phyloP scores from a whole-genome alignment of 2,797 vertebrate species.

The Alca torda region DNA sequence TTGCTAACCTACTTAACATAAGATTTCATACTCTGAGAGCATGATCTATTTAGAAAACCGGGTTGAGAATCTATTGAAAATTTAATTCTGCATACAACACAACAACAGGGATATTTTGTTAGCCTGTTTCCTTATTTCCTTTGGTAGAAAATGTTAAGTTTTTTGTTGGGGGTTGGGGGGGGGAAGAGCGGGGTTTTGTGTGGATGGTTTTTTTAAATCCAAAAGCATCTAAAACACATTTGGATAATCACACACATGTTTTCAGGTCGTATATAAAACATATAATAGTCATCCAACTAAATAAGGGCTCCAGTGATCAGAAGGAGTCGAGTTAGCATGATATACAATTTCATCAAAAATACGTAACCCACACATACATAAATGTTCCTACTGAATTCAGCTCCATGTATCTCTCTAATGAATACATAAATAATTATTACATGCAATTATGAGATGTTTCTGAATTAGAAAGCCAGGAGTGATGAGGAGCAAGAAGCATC shows the following conservation, averaged over 20 bases:
- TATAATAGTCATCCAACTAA: background rate
- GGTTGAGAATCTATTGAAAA: background rate
- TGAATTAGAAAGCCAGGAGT: background rate
- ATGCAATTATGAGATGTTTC: background rate
- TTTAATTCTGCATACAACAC: background rate
- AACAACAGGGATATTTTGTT: background rate
- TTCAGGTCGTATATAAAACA: background rate
- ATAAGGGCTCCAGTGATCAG: background rate
- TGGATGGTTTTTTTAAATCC: background rate
- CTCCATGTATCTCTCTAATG: background rate
- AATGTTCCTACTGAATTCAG: background rate
- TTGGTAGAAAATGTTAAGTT: background rate
- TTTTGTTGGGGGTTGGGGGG: fast-evolving
- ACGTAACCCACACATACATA: background rate
- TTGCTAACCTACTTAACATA: background rate
- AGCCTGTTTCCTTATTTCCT: background rate
- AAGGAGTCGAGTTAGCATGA: background rate
- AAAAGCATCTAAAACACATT: background rate
- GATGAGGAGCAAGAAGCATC: background rate
- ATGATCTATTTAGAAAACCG: background rate
- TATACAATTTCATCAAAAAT: background rate
- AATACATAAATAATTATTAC: background rate
- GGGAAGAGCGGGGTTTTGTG: background rate
- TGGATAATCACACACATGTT: background rate
- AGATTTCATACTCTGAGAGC: background rate